Conservation (phyloP, 2,113 vertebrate species). For the Cyprinodon variegatus region DNA sequence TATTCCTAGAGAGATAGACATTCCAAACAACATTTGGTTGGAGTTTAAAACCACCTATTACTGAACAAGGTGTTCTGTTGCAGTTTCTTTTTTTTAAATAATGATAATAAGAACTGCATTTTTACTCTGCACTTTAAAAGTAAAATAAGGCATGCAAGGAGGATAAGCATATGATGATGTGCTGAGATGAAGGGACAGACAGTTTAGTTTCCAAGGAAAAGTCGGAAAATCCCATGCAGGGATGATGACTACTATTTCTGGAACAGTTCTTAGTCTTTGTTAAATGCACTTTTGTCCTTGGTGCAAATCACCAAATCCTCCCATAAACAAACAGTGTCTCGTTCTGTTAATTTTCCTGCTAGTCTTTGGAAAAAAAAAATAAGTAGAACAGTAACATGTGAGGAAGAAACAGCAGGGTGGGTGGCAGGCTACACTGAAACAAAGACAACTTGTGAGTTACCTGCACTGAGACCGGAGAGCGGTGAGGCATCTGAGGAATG, state of each 20-base stretch:
- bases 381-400: slow-evolving; percentile 44
- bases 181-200: slow-evolving; percentile 27
- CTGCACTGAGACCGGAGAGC: slow-evolving; percentile 43
- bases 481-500: slow-evolving; percentile 70
- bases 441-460: slow-evolving; percentile 63
- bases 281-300: slow-evolving; percentile 41
- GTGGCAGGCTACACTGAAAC: slow-evolving; percentile 39
- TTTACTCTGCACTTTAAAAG: slow-evolving; percentile 1
- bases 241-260: slow-evolving; percentile 57
- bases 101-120: not conserved
- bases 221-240: slow-evolving; percentile 25
- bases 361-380: slow-evolving; percentile 40
- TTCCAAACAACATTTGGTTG: not conserved
- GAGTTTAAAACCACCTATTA: not conserved
- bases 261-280: slow-evolving; percentile 48
- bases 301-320: slow-evolving; percentile 47
- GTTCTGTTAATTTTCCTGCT: slow-evolving; percentile 69
- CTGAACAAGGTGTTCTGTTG: not conserved
- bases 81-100: not conserved
- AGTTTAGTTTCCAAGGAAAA: slow-evolving; percentile 59
- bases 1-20: not conserved
- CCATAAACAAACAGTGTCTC: slow-evolving; percentile 67
- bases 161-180: slow-evolving; percentile 10
- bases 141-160: slow-evolving; percentile 34
- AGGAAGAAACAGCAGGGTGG: slow-evolving; percentile 55